Conservation (phyloP, 2,888 invertebrate genomes). For the Ernsta delagoae region DNA sequence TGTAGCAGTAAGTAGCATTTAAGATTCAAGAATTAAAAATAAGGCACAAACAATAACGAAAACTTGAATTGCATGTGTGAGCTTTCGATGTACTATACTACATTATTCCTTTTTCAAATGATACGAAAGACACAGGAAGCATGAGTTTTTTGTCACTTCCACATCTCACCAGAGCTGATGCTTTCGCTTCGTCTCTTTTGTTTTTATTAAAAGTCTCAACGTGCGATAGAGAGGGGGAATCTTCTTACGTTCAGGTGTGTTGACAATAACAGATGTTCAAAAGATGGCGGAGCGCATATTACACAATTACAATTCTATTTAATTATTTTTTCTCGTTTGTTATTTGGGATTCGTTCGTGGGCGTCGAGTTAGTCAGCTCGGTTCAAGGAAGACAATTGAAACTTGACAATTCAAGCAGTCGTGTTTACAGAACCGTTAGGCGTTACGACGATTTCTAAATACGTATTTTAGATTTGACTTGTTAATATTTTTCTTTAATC, state of each 20-base stretch:
- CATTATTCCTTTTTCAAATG: constrained; percentile 82
- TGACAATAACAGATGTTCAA: constrained; percentile 83
- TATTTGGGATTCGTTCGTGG: constrained; percentile 67
- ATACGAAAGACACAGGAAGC: constrained; percentile 84
- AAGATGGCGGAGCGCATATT: constrained; percentile 74
- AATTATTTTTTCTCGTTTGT: constrained; percentile 78
- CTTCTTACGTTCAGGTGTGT: constrained; percentile 76
- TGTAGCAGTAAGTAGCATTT: too few relatives aligned
- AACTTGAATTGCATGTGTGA: constrained; percentile 44
- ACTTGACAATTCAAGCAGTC: constrained; percentile 55
- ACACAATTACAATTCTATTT: constrained; percentile 83
- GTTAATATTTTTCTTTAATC: constrained; percentile 40
- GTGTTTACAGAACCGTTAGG: constrained; percentile 59
- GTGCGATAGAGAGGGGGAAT: constrained; percentile 54
- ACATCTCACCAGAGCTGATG: constrained; percentile 66
- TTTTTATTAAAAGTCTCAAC: constrained; percentile 32
- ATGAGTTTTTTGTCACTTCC: constrained; percentile 84
- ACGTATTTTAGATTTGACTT: constrained; percentile 66
- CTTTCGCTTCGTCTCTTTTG: constrained; percentile 53
- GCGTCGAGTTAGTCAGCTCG: constrained; percentile 53
- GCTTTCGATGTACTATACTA: constrained; percentile 54
- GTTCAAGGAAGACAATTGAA: constrained; percentile 66
- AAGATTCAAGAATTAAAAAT: too few relatives aligned
- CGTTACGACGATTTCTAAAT: constrained; percentile 46
- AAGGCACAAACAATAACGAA: too few relatives aligned